Evolutionary conservation across 2,888 invertebrate species (phyloP), one percentile per base, ranked within the genome.

Genomic region (Andricus curvator): DNA sequence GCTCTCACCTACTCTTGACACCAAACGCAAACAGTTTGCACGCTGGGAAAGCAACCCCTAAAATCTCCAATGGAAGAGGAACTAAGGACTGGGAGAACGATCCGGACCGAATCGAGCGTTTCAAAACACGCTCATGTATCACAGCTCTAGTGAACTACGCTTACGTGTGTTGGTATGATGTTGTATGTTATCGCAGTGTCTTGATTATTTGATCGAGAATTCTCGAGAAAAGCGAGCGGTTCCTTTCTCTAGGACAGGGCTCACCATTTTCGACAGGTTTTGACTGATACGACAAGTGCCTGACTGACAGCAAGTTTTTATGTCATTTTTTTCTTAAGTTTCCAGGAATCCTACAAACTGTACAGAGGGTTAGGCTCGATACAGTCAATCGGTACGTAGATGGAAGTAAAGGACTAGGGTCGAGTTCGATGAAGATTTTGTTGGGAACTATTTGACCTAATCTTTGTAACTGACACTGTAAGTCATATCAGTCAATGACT

Each of bases 1-100:
- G 84, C 93, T 94, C 85, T 94, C 94, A 83, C 94, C 95, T 66
- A 93, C 94, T 81, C 91, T 94, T 88, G 94, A 94, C 90, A 92
- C 93, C 88, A 93, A 93, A 88, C 93, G 93, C 79, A 84, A 84
- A 79, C 92, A 92, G 83, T 85, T 92, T 74, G 89, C 92, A 81
- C 92, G 92, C 83, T 92, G 92, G 92, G 92, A 92, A 85, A 92
- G 91, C 88, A 91, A 90, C 82, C 90, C 92, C 77, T 92, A 90
- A 87, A 80, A 67, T 67, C 62, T 66, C 64, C 68, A 56, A 78
- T 77, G 4, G 48, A 66, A 22, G 22, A 67, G 37, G 60, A 78
- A 37, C 13, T 20, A 33, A 48, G n/a, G 37, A 70, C 15, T 67
- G 74, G 64, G 9, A 17, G 48, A 48, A 65, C 22, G 29, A 67